Base-by-base conservation (phyloP, 2,113 vertebrate species). In the Mesoclemmys tuberculata region DNA sequence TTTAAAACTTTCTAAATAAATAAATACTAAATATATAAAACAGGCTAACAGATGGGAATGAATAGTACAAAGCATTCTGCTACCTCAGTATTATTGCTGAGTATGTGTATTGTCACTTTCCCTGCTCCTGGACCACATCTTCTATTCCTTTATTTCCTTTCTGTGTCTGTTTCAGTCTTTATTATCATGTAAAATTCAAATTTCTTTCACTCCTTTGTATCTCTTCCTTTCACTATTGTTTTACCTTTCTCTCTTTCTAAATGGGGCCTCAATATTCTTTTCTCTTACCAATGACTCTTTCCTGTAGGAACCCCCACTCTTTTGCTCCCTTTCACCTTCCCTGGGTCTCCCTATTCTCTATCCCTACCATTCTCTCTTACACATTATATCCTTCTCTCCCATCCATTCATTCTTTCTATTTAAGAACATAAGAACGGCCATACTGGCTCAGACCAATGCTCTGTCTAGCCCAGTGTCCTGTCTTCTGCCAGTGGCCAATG, bases 131-230 rank as follows among this genome's bases (percentile, higher is more conserved):
- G 81, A 92, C 24, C 21, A 9, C 14, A 2, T 77, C 56, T 80
- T 1, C 0, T 10, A 51, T n/a, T 80, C 5, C 5, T 88, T 19
- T 27, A 80, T 35, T 89, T 77, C 2, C 22, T 87, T 74, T n/a
- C 6, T 90, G 11, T 85, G 7, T 77, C 74, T 55, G 49, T 44
- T 3, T 46, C 21, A 22, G 27, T 93, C 21, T 58, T 24, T 77
- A 85, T 21, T 6, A 7, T 1, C 12, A 4, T 29, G 77, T 89
- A 80, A 8, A 5, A 16, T 3, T 35, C 1, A 0, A 4, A 31
- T 44, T 82, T 2, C 1, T 18, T 10, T 78, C 5, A 71, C 48
- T 4, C 3, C 84, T 74, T 89, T 61, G 1, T 52, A 4, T 48
- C 3, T 77, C 80, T 92, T 7, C 11, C 80, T 61, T 24, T 71